Conservation (phyloP, 2,797 vertebrate species). For the Epinephelus coioides region DNA sequence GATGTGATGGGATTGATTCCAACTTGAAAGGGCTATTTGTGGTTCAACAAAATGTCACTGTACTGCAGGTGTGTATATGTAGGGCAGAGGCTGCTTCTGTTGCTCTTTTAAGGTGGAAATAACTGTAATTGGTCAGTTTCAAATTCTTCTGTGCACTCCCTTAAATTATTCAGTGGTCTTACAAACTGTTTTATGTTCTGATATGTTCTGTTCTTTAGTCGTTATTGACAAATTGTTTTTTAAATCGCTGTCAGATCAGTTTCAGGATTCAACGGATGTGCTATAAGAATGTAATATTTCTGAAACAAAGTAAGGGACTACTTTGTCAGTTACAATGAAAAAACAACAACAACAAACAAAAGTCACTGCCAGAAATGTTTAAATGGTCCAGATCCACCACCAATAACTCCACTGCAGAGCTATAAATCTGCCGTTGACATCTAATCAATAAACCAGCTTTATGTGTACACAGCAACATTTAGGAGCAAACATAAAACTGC, state of each 20-base stretch:
- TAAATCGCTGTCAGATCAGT: neutral
- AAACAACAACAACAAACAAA: neutral
- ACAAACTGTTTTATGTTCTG: neutral
- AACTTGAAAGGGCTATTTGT: constrained; percentile 13
- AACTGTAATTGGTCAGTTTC: neutral
- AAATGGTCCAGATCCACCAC: constrained; percentile 1
- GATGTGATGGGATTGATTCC: constrained; percentile 1
- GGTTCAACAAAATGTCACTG: neutral
- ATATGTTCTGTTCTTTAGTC: neutral
- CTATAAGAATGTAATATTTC: neutral
- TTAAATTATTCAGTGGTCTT: neutral
- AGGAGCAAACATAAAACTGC: constrained; percentile 40
- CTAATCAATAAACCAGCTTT: constrained; percentile 54
- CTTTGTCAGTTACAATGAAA: neutral
- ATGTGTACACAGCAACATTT: constrained; percentile 36
- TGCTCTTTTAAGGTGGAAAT: neutral
- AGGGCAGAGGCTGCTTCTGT: constrained; percentile 3
- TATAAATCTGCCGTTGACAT: constrained; percentile 49
- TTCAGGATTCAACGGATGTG: neutral
- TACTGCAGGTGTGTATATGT: constrained; percentile 21
- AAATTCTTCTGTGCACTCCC: neutral
- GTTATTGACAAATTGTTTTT: neutral
- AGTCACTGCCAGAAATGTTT: constrained; percentile 2
- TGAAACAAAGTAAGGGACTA: constrained; percentile 3
- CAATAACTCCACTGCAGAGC: constrained; percentile 23